Base-by-base conservation (phyloP, 30 jellyfish, hydroid and myxozoan species). In the Cassiopea xamachana region DNA sequence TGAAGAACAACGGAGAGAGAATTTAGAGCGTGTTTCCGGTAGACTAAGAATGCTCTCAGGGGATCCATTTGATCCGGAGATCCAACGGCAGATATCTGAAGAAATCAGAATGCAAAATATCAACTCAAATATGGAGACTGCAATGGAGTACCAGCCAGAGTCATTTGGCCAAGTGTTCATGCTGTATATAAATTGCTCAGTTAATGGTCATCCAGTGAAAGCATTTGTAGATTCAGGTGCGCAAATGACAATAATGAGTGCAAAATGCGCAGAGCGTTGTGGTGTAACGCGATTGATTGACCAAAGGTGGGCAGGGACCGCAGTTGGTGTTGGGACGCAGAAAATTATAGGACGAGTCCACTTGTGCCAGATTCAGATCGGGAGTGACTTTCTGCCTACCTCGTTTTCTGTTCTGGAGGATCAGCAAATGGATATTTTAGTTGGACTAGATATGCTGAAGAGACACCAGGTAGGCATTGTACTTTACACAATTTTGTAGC, bases 141-240 rank as follows among this genome's bases (percentile, higher is more conserved):
- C 99, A 14, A 96, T 96, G 99, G 99, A 96, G 77, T 90, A 88
- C 80, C 92, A 88, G 71, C 99, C 99, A 10, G 99, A 96, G 77
- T 92, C 98, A 62, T 96, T 92, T 80, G 99, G 98, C 48, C 98
- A 96, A 94, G 99, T 96, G 7, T 96, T 93, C 86, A 96, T 96
- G 99, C 90, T 96, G 87, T 96, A 96, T 75, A 96, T 96, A 16
- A 91, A 96, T 90, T 93, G 98, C 67, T 60, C 90, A 67, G 98
- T 96, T 60, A 96, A 96, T 78, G 99, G 99, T n/a, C 98, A 92
- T 87, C 98, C 94, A 7, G 98, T 96, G 27, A 96, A 96, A 73
- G 99, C 99, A 0, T 96, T 96, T 70, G 99, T 96, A 2, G 99
- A 96, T 77, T 96, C 99, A 17, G 99, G 99, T 67, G 99, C 99